Base-by-base conservation (phyloP, 2,888 invertebrate genomes). In the Nasonia oneida region DNA sequence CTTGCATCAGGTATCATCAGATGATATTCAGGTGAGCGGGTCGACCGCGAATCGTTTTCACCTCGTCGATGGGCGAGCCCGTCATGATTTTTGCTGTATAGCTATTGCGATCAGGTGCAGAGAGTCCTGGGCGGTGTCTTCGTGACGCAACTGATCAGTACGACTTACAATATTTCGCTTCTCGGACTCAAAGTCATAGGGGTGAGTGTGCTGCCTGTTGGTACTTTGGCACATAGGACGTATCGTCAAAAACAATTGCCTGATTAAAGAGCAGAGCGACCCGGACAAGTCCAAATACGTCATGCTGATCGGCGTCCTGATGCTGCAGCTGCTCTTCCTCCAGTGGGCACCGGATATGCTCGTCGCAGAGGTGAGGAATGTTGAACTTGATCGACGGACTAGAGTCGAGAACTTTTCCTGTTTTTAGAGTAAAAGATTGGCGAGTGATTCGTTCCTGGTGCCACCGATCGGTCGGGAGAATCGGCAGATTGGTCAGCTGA, bases 281-380 rank as follows among this genome's bases (percentile, higher is more conserved):
- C 73, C 73, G 3, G 74, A 75, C 37, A 73, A 75, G 29, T 74
- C 33, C 6, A 73, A 81, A 23, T 81, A 74, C 61, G 15, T 71
- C 5, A 29, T 53, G 8, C 23, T 81, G 29, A 42, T 81, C 14
- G 10, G 33, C 4, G 47, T 81, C 0, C 37, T 74, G 4, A 39
- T 81, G 39, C 15, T 73, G 8, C 74, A 81, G 42, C 15, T 81
- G n/a, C 29, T 81, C 23, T 61, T 74, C 57, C 29, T 57, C 15
- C 81, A 81, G 42, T 81, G 81, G 81, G 81, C 74, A 23, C 74
- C 81, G 6, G 81, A 81, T 33, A 42, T 64, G 39, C 74, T 81
- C 8, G 42, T 81, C 8, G 33, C 57, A 29, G 42, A 81, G 73
- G 81, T 81, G 42, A 81, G 74, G 71, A 47, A 0, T 42, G 42